Base-by-base conservation (phyloP, 2,113 vertebrate genomes). In the Promerops cafer region DNA sequence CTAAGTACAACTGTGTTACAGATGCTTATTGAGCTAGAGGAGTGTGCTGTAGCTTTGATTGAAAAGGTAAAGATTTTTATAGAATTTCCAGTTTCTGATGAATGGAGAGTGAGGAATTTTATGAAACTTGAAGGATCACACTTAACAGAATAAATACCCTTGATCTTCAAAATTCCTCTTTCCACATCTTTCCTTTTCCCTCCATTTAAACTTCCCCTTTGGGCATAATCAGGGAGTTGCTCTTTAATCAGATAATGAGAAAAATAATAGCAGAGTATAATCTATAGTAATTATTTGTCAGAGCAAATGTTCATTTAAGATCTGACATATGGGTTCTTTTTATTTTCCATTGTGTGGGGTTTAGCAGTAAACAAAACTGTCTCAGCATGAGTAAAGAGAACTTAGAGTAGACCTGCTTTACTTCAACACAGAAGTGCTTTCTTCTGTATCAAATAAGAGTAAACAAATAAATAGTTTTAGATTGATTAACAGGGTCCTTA, bases 1-100 rank as follows among this genome's bases (percentile, higher is more conserved):
- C 44, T 20, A 16, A 47, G 63, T 82, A 61, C 28, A 75, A 10
- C 60, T 93, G 3, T 37, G 49, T 86, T 88, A 66, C 66, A 89
- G 86, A 39, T 76, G 33, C 39, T 80, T 52, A 26, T 70, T 87
- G 57, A 95, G 50, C 59, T 97, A 65, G 94, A 80, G n/a, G 64
- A 76, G 9, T 24, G 22, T 92, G 56, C 76, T 78, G 6, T 93
- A 91, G 85, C 63, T 90, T 85, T 97, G 93, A 94, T 97, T 85
- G 35, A 22, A 83, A 60, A 95, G 45, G 90, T 97, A 57, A 89
- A 59, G 61, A 87, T 96, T 92, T 97, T 94, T 90, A 97, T 97
- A 91, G 96, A 94, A 94, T 98, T 94, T 83, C 83, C n/a, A 45
- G 28, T 83, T 77, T 94, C 89, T 89, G 64, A 88, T 61, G 76